Percentiles rank a stretch among this genome's conserved stretches.
Conservation (phyloP, 2,113 vertebrate species). For the Gavialis gangeticus region DNA sequence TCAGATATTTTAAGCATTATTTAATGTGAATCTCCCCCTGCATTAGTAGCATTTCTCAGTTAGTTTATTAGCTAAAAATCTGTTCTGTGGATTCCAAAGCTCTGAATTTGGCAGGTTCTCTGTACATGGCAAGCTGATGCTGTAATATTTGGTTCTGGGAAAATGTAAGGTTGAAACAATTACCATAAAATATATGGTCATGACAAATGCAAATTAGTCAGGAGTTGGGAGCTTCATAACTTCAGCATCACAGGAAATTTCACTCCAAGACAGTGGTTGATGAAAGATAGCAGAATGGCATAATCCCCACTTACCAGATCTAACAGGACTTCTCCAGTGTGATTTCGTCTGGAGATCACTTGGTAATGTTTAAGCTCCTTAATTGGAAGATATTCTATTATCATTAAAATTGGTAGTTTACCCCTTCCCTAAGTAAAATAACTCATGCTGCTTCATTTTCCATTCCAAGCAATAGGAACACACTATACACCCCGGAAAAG, state of each 20-base stretch:
- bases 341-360: neutral
- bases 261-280: neutral
- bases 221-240: neutral
- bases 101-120: neutral
- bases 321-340: neutral
- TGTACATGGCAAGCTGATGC: neutral
- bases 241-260: neutral
- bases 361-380: neutral
- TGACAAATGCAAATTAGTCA: neutral
- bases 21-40: neutral
- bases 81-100: neutral
- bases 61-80: neutral
- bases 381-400: neutral
- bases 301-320: accelerated
- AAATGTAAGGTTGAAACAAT: neutral
- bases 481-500: neutral
- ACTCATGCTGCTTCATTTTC: neutral
- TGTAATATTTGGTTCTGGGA: neutral
- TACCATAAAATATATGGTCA: neutral
- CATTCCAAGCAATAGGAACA: neutral
- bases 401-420: neutral
- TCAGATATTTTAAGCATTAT: neutral
- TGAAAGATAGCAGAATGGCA: neutral
- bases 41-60: neutral
- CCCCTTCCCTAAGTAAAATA: neutral